Evolutionary conservation across 2,888 invertebrate species (phyloP), one percentile per base, ranked within the genome.

Genomic region (Lithophane socia): DNA sequence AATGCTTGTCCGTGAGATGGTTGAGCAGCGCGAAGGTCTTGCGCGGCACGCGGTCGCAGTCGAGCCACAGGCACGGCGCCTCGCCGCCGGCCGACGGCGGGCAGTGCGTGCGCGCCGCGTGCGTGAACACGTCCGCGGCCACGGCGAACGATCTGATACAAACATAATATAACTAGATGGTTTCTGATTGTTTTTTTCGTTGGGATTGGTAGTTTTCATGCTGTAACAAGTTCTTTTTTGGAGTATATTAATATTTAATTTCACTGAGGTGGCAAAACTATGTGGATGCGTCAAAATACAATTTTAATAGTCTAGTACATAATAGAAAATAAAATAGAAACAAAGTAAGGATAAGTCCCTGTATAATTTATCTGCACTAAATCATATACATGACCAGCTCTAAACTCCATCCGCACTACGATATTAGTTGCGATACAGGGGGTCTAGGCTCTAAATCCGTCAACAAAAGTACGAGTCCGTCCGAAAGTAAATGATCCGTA

Each of bases 11-110:
- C 90, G 98, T 98, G 81, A 99, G 97, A 95, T 99, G 99, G 79
- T 99, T 99, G 97, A 99, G 99, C 58, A 99, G 97, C 1, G 99
- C 99, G 97, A 99, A 99, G 74, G 99, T 97, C 92, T 98, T 98
- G 76, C 99, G 96, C 75, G 98, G 98, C 94, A 99, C 98, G 64
- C 98, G 98, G 96, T 99, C 99, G 94, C 99, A 99, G 88, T 97
- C 95, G 52, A 98, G 98, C 99, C 99, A 99, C 93, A 98, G 97
- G 93, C 99, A 99, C 29, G 98, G 97, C 83, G 98, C 98, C 92
- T 99, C 98, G 52, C 98, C 98, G 18, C 96, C 97, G 42, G 96
- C 94, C 44, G 87, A 88, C 2, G 88, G 85, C 21, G 99, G 98
- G 94, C 98, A 98, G 95, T 99, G 99, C 0, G 97, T 97, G 72